Base-by-base conservation (phyloP, 2,113 vertebrate genomes). In the Parus major region DNA sequence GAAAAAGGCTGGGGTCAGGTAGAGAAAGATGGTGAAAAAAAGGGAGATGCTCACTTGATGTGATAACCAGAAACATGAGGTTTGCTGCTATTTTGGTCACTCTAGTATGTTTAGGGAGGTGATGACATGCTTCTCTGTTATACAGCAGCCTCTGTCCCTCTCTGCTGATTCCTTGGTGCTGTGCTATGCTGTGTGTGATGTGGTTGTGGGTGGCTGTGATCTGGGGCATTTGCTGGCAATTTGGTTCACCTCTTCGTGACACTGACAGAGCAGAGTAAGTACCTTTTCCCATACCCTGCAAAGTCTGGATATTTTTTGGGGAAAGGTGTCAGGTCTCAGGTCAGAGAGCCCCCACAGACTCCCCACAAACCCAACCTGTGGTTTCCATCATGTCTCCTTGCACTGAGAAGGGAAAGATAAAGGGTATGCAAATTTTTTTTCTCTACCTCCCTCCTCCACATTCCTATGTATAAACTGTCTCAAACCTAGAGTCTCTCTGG, bases 251-350 rank as follows among this genome's bases (percentile, higher is more conserved):
- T 70, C 42, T 77, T 61, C 46, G 35, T 75, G 47, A 59, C 56
- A 70, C 5, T 24, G 42, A 55, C 59, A 71, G 2, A 49, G 60
- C 1, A 6, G 29, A 72, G 33, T 29, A 81, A 73, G 29, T n/a
- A 73, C 66, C 94, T 97, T 96, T 97, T 97, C 96, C 97, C 49
- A 49, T 24, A 49, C 4, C 16, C 15, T 36, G 81, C 78, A 95
- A 98, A 91, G 76, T 98, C 97, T 89, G 49, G 95, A 95, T 73
- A 96, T 31, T 82, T 83, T 98, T 95, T 98, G 96, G n/a, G 98
- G 97, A 36, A 98, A 82, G 39, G 89, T 61, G 95, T 96, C 63
- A 98, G 86, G 76, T 97, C 96, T 96, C 63, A 98, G 86, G 76
- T 97, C 96, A n/a, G 97, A 91, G 15, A 97, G 88, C 69, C 88